Base-by-base conservation (phyloP, 2,888 invertebrate species). In the Copidosoma aretas region DNA sequence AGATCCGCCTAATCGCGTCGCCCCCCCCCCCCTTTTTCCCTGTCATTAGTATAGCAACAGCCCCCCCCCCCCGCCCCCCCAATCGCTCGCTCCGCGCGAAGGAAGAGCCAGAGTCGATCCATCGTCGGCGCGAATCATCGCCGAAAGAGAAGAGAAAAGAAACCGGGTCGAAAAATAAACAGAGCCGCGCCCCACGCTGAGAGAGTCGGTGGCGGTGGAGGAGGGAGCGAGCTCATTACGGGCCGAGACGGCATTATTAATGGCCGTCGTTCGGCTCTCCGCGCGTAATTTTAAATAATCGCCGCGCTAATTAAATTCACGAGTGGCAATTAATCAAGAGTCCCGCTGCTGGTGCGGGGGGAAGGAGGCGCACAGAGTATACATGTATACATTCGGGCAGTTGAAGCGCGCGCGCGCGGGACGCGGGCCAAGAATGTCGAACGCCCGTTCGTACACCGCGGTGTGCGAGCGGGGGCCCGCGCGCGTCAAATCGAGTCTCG, bases 271-370 rank as follows among this genome's bases (percentile, higher is more conserved):
- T 64, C 65, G 54, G 54, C 66, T 54, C 49, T 60, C 53, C 46
- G 66, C 64, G 63, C 68, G 67, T 71, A 71, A 70, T 70, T 72
- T 72, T 64, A 72, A 72, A 72, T 70, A 70, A 72, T 70, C 66
- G 64, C 67, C 54, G 65, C 62, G 67, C 72, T 72, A 72, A 72
- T 72, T 72, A 72, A 72, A 72, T 72, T 70, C 72, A 70, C 68
- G 67, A 67, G 67, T 49, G 22, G 66, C 53, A 67, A 72, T 72
- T 70, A 70, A 72, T 72, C 72, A 70, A 69, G 64, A 65, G 51
- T 57, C 52, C 66, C 14, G 12, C 3, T 8, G 43, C 15, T 8
- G n/a, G n/a, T n/a, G n/a, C n/a, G 12, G 17, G 43, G 43, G 43
- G 32, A 32, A 8, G 32, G 32, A 3, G 3, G 32, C 32, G 32